Percentiles rank a stretch among this genome's conserved stretches.
These are phyloP conservation scores for Sphecodes monilicornis DNA, from an alignment of 2,888 invertebrate genomes.

Conservation along the genomic window DNA sequence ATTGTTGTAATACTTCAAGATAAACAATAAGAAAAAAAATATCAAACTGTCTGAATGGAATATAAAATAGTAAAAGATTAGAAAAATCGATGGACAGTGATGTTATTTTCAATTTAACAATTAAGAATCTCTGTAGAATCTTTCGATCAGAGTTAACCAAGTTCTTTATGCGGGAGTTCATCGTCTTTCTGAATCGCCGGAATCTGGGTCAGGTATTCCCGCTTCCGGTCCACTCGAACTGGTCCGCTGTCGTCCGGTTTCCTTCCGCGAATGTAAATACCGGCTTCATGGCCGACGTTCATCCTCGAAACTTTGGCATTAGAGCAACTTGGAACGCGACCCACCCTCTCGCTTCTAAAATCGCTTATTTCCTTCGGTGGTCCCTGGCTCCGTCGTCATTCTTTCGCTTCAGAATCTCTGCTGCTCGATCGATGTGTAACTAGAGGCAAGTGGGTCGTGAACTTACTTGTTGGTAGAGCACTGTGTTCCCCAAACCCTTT, in stretches of 20 bases:
- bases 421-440: not conserved
- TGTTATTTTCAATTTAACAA: no score
- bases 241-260: conserved; percentile 26
- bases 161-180: not conserved
- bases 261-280: conserved; percentile 54
- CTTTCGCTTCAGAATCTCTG: not conserved
- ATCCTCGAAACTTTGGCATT: conserved; percentile 46
- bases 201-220: conserved; percentile 44
- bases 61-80: no score
- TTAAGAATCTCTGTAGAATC: not conserved
- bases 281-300: conserved; percentile 31
- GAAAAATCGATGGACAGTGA: no score
- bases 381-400: not conserved
- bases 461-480: not conserved
- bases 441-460: not conserved
- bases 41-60: no score
- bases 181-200: not conserved
- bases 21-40: no score
- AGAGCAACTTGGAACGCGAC: conserved; percentile 8
- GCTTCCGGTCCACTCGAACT: conserved; percentile 42
- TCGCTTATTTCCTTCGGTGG: conserved; percentile 26
- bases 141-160: conserved; percentile 26
- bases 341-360: not conserved
- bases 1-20: no score
- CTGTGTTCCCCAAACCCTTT: not conserved